phyloP scores from a whole-genome alignment of 1,140 invertebrate genomes.

The Lerema accius region DNA sequence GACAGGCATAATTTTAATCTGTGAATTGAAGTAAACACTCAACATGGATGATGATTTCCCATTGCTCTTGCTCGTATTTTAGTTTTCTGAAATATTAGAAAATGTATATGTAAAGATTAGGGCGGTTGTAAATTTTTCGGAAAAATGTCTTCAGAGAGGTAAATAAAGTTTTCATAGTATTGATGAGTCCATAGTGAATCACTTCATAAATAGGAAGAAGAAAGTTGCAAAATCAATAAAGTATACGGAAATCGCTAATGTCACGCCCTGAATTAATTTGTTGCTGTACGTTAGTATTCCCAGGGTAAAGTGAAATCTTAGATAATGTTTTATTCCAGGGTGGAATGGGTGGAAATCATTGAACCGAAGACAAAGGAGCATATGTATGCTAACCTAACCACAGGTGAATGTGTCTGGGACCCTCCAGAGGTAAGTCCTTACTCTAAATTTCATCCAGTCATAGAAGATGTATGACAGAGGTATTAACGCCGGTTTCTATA shows the following conservation, averaged over 20 bases:
- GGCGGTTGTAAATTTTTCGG: constrained; percentile 39
- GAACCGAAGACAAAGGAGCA: constrained; percentile 98
- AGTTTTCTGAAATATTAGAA: constrained; percentile 63
- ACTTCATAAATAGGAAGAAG: constrained; percentile 61
- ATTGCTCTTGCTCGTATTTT: constrained; percentile 65
- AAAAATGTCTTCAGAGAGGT: constrained; percentile 79
- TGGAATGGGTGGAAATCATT: constrained; percentile 99
- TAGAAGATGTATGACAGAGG: constrained; percentile 7
- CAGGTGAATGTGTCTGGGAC: constrained; percentile 99
- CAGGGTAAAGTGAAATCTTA: constrained; percentile 48
- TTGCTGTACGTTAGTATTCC: constrained; percentile 51
- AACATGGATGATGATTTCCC: constrained; percentile 77
- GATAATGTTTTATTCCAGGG: constrained; percentile 84
- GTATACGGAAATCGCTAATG: constrained; percentile 80
- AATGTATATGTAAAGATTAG: constrained; percentile 57
- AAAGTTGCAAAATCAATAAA: constrained; percentile 82
- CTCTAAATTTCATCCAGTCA: neutral
- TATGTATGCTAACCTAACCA: constrained; percentile 99
- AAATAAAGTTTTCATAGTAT: constrained; percentile 41
- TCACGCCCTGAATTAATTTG: constrained; percentile 77
- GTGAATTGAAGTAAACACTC: constrained; percentile 75
- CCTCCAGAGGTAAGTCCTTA: constrained; percentile 87
- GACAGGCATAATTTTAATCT: constrained; percentile 21
- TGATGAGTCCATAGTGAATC: constrained; percentile 52
- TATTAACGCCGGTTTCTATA: too few species aligned